A percentile compares a stretch with the other conserved stretches of the same genome.
Conservation (phyloP, 1,140 invertebrate species). For the Drosophila albomicans region DNA sequence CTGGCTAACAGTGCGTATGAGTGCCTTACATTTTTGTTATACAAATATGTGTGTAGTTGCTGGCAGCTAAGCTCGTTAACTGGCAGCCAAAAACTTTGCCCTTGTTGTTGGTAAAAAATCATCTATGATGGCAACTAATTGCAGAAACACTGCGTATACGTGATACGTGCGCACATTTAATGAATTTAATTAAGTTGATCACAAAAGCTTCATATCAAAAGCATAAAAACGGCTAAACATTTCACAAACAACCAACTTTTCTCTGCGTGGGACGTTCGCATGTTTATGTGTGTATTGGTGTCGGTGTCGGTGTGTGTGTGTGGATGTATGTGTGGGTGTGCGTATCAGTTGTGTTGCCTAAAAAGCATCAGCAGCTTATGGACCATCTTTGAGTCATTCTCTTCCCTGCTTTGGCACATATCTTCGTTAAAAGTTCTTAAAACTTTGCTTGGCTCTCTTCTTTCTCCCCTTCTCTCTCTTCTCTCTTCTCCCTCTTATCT, state of each 20-base stretch:
- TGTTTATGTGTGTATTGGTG: background rate
- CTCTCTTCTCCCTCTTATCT: background rate
- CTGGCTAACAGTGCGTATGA: constrained; percentile 56
- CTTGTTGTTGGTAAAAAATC: constrained; percentile 20
- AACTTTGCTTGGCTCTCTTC: constrained; percentile 57
- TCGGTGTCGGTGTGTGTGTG: background rate
- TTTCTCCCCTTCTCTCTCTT: background rate
- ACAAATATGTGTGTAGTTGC: constrained; percentile 23
- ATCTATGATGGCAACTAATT: constrained; percentile 68
- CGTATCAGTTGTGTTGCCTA: constrained; percentile 33
- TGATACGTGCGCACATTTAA: constrained; percentile 57
- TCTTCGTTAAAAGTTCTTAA: constrained; percentile 75
- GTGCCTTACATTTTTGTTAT: constrained; percentile 25
- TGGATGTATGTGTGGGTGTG: constrained; percentile 8
- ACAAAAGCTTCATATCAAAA: constrained; percentile 60
- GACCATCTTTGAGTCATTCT: constrained; percentile 18
- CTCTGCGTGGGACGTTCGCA: background rate
- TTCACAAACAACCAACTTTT: constrained; percentile 63
- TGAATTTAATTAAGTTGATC: constrained; percentile 80
- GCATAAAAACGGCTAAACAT: constrained; percentile 61
- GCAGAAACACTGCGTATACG: constrained; percentile 59
- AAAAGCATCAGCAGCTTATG: constrained; percentile 43
- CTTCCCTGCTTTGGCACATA: constrained; percentile 33
- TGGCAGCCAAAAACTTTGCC: constrained; percentile 38
- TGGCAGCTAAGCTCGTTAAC: constrained; percentile 17